Conservation (phyloP, 2,888 invertebrate species). For the Selenia dentaria region DNA sequence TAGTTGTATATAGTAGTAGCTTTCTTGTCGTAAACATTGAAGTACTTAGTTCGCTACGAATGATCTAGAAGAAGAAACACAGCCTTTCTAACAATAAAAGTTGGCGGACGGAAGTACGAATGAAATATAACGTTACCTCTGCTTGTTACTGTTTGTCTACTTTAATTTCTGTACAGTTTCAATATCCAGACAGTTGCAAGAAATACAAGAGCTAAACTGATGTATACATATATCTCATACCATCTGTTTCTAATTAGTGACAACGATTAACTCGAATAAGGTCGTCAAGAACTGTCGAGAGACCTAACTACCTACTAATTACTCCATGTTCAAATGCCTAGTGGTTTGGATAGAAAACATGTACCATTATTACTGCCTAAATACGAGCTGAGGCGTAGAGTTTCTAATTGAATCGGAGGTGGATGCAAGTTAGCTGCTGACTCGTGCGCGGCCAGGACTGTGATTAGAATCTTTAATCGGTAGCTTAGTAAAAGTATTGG, state of each 20-base stretch:
- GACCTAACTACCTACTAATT: conserved; percentile 1
- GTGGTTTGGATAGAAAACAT: no score
- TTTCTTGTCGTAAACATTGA: conserved; percentile 35
- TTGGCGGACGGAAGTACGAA: conserved; percentile 39
- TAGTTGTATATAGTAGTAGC: no score
- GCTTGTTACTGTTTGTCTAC: neutral
- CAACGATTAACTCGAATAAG: conserved; percentile 14
- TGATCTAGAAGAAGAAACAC: conserved; percentile 46
- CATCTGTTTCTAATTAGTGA: conserved; percentile 25
- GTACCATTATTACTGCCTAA: no score
- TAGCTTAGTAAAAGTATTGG: no score
- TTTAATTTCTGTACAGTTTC: neutral
- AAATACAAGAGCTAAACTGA: neutral
- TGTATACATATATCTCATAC: neutral
- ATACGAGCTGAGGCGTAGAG: no score
- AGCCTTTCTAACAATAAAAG: conserved; percentile 61
- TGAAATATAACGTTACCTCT: conserved; percentile 33
- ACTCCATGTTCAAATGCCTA: no score
- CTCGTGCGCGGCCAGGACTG: no score
- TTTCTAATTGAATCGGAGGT: no score
- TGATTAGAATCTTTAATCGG: no score
- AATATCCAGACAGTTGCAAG: no score
- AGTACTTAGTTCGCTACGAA: conserved; percentile 35
- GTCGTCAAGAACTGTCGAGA: conserved; percentile 5
- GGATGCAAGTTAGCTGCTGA: no score